A percentile compares a stretch with the other conserved stretches of the same genome.
Evolutionary conservation across 2,888 invertebrate species (phyloP).

Genomic region (Tinea semifulvella): DNA sequence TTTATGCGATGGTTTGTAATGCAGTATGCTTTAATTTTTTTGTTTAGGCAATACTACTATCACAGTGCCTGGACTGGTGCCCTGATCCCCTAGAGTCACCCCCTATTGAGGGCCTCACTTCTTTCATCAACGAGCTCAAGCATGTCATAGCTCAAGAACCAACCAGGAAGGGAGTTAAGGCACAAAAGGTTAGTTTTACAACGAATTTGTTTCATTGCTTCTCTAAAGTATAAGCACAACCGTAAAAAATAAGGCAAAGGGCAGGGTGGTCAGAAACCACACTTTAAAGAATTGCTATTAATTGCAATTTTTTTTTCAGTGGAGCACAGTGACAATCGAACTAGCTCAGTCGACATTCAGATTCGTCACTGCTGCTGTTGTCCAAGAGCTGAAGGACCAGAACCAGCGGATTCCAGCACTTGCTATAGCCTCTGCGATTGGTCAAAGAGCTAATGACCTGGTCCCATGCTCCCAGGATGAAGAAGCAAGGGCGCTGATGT

Average conservation of each 20-base stretch:
- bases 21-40: background rate
- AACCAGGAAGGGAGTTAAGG: slow-evolving; percentile 86
- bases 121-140: slow-evolving; percentile 80
- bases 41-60: slow-evolving; percentile 78
- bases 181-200: slow-evolving; percentile 76
- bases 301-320: slow-evolving; percentile 72
- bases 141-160: slow-evolving; percentile 78
- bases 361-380: slow-evolving; percentile 80
- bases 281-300: too few species aligned
- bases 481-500: slow-evolving; percentile 74
- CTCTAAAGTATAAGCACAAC: background rate
- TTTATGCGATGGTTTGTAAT: too few species aligned
- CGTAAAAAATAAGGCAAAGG: too few species aligned
- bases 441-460: slow-evolving; percentile 84
- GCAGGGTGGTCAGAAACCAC: too few species aligned
- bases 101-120: slow-evolving; percentile 79
- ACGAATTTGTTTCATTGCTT: background rate
- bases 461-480: slow-evolving; percentile 65
- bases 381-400: slow-evolving; percentile 82
- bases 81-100: slow-evolving; percentile 76
- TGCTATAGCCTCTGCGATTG: slow-evolving; percentile 89
- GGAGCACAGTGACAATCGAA: slow-evolving; percentile 89
- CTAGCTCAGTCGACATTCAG: slow-evolving; percentile 82
- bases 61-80: slow-evolving; percentile 84
- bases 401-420: slow-evolving; percentile 86